Evolutionary conservation across 2,888 invertebrate species (phyloP), one percentile per base, ranked within the genome.

Genomic region (Pseudococcus viburni): DNA sequence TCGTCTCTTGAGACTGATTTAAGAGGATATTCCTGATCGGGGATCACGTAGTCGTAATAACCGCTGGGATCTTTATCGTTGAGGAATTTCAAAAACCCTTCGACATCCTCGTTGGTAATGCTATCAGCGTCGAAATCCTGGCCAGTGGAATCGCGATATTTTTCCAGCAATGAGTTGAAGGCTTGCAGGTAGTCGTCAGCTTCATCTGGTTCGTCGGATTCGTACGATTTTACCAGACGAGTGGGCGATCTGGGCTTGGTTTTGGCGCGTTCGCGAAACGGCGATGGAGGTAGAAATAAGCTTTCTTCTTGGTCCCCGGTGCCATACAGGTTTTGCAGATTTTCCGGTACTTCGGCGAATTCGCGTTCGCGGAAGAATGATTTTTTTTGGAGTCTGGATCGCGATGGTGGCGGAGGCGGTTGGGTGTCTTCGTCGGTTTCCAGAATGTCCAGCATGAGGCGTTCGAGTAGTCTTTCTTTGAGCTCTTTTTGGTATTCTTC

Each of bases 141-240:
- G 11, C 55, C 19, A 7, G 77, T 42, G 7, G 33, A 15, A 59
- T 26, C 85, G 90, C 93, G 93, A 90, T 94, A 94, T 90, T 94
- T 94, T 48, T 93, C 93, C 93, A 93, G 94, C 12, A 94, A 91
- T 90, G 93, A 93, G 88, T 93, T 92, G 83, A 94, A 90, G 26
- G 94, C 91, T 80, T 93, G 91, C 8, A 93, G 92, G 90, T 94
- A 94, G 90, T 93, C 93, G 0, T 92, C 92, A 89, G 93, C 93
- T 88, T 92, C 92, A 89, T 93, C 92, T 89, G 93, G 93, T 88
- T 92, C 92, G 90, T 93, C 91, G 39, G 91, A 64, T 11, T 68
- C 64, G 55, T 48, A 51, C 0, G 87, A 55, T 89, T 90, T 84
- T 88, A 80, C 8, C 89, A 85, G n/a, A 89, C 26, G 33, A 80